phyloP scores from a whole-genome alignment of 2,888 invertebrate genomes.

The Aphidoletes aphidimyza region DNA sequence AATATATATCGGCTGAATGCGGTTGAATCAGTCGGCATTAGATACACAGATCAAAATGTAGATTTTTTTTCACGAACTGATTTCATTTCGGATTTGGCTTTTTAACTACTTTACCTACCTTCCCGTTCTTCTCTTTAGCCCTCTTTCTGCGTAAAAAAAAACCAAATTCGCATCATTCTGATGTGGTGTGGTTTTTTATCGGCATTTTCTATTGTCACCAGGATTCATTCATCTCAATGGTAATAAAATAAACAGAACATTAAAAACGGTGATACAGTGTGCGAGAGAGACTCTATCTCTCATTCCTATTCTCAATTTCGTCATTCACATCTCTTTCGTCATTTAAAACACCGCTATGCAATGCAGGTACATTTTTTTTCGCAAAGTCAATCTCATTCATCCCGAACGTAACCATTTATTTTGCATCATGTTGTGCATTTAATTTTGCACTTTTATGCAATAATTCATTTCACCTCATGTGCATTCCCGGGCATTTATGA shows the following conservation, averaged over 20 bases:
- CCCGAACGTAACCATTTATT: no score
- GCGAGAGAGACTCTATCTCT: background rate
- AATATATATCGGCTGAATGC: no score
- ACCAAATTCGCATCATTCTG: background rate
- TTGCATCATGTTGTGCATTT: background rate
- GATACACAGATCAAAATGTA: constrained; percentile 52
- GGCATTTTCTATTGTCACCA: background rate
- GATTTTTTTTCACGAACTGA: background rate
- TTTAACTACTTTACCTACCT: background rate
- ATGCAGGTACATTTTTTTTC: constrained; percentile 2
- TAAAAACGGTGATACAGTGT: constrained; percentile 18
- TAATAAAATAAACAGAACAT: constrained; percentile 52
- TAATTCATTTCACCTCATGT: constrained; percentile 17
- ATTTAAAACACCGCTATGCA: no score
- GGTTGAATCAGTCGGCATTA: no score
- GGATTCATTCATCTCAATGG: constrained; percentile 10
- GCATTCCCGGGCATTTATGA: no score
- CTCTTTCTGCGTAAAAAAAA: no score
- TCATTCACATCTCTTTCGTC: no score
- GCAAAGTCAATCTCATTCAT: no score
- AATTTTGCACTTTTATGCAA: background rate
- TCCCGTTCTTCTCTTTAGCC: background rate
- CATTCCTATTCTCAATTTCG: no score
- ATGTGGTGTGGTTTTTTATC: constrained; percentile 5
- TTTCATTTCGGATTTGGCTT: constrained; percentile 27